phyloP scores from a whole-genome alignment of 2,888 invertebrate species.

The Thera obeliscata region DNA sequence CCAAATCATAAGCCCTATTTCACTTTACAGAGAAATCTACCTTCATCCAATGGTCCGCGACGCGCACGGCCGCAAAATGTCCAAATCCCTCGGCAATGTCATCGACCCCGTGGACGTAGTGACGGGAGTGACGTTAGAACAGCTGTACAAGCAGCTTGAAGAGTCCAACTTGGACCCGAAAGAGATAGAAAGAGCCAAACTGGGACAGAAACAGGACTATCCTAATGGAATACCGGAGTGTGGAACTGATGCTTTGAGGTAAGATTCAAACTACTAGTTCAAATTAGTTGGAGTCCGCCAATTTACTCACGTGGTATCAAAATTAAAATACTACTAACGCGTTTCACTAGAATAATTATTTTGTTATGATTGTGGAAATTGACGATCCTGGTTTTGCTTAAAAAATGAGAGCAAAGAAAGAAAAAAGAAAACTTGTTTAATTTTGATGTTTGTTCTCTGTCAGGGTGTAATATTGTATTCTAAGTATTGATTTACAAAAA shows the following conservation, averaged over 20 bases:
- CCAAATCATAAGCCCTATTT: not conserved
- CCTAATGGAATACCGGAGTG: slow-evolving; percentile 98
- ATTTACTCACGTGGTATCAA: no score
- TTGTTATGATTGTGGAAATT: no score
- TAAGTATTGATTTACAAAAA: no score
- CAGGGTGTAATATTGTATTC: no score
- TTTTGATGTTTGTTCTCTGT: no score
- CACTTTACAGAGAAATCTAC: slow-evolving; percentile 89
- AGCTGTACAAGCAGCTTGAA: slow-evolving; percentile 89
- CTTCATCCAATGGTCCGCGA: slow-evolving; percentile 99
- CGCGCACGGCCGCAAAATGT: slow-evolving; percentile 99
- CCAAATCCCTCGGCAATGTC: slow-evolving; percentile 98
- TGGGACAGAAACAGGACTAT: slow-evolving; percentile 90
- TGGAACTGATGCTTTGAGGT: slow-evolving; percentile 95
- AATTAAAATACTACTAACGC: no score
- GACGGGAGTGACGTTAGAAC: slow-evolving; percentile 91
- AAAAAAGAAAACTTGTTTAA: no score
- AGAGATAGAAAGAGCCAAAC: slow-evolving; percentile 90
- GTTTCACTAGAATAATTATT: no score
- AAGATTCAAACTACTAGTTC: not conserved
- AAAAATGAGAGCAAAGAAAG: no score
- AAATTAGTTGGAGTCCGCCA: no score
- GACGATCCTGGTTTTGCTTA: no score
- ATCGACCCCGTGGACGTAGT: slow-evolving; percentile 99
- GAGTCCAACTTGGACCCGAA: slow-evolving; percentile 94